These are phyloP conservation scores for Gymnorhina tibicen DNA, from an alignment of 2,113 vertebrate species.

Conservation along the genomic window DNA sequence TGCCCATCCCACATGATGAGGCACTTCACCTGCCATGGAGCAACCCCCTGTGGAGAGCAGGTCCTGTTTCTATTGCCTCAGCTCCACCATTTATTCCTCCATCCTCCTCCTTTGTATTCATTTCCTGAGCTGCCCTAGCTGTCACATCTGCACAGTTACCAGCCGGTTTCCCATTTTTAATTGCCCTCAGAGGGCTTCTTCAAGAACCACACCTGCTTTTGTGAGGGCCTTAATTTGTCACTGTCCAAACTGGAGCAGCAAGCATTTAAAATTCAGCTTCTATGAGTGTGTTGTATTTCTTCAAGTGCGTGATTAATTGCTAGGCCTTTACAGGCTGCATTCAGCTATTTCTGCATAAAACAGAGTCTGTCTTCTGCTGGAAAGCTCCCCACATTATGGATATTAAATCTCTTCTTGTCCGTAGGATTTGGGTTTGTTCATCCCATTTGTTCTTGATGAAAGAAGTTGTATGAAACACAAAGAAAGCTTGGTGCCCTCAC, in stretches of 20 bases:
- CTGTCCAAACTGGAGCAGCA: constrained; percentile 7
- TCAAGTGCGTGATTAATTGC: background rate
- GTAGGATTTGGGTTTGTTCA: background rate
- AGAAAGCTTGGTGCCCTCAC: background rate
- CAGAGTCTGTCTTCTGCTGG: background rate
- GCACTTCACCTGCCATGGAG: background rate
- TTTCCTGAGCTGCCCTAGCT: background rate
- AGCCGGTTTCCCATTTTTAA: constrained; percentile 12
- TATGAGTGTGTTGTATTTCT: background rate
- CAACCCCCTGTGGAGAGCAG: background rate
- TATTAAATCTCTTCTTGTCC: background rate
- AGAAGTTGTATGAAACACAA: background rate
- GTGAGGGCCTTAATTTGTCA: constrained; percentile 10
- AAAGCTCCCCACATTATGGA: background rate
- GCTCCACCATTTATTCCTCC: background rate
- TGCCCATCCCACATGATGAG: background rate
- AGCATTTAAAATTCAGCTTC: constrained; percentile 13
- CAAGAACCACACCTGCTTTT: background rate
- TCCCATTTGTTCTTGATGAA: background rate
- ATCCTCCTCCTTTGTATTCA: background rate
- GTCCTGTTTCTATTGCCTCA: background rate
- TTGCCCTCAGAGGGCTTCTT: background rate
- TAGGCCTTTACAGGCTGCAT: background rate
- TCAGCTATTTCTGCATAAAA: background rate
- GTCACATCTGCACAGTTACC: background rate